phyloP scores from a whole-genome alignment of 2,113 vertebrate genomes.

The Kryptolebias marmoratus region DNA sequence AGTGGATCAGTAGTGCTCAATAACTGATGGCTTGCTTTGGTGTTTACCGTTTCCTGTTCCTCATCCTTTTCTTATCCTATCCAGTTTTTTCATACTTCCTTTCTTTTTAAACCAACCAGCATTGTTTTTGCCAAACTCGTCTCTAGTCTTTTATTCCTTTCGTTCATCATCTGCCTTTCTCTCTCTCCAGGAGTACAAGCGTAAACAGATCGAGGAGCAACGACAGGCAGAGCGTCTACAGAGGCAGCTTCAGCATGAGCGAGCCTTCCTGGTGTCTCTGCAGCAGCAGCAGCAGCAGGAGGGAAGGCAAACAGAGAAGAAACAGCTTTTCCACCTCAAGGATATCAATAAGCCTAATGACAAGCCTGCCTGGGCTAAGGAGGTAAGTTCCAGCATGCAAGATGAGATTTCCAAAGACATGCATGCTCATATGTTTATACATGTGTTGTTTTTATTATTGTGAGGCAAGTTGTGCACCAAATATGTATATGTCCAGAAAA shows the following conservation, averaged over 20 bases:
- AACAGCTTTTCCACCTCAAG: constrained; percentile 93
- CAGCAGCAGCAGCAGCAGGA: constrained; percentile 89
- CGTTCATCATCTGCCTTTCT: neutral
- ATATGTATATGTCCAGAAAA: neutral
- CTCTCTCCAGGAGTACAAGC: constrained; percentile 91
- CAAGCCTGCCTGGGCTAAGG: constrained; percentile 96
- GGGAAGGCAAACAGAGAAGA: constrained; percentile 88
- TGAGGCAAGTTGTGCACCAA: neutral
- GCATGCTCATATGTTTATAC: constrained; percentile 1
- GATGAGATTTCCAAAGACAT: constrained; percentile 1
- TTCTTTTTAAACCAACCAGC: neutral
- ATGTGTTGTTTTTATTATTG: neutral
- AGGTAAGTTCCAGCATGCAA: constrained; percentile 77
- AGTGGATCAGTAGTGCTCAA: neutral
- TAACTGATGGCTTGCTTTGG: neutral
- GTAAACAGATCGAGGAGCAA: constrained; percentile 96
- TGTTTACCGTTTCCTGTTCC: neutral
- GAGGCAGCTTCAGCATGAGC: constrained; percentile 92
- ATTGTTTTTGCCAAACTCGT: neutral
- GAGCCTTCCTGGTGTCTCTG: constrained; percentile 92
- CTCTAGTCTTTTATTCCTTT: neutral
- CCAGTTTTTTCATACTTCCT: neutral
- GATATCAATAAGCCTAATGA: constrained; percentile 89
- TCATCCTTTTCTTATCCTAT: neutral
- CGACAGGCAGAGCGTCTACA: constrained; percentile 93